Conservation (phyloP, 2,113 vertebrate species). For the Ciconia boyciana region DNA sequence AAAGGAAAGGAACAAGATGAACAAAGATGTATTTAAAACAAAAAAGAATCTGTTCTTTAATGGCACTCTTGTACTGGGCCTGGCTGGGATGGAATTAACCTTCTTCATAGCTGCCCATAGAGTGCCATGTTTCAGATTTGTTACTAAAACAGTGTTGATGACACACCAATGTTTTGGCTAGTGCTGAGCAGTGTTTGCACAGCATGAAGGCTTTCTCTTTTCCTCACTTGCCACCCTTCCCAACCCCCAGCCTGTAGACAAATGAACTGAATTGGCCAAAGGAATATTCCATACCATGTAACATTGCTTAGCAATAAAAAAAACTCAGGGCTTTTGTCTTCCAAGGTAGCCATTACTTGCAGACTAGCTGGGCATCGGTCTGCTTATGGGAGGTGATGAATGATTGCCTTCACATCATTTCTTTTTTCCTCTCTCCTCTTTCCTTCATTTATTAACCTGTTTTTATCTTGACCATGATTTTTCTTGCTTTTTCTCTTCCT, state of each 20-base stretch:
- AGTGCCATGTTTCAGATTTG: background rate
- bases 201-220: background rate
- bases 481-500: background rate
- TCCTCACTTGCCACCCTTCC: background rate
- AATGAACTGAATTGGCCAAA: background rate
- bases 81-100: background rate
- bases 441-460: background rate
- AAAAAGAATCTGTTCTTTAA: background rate
- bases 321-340: background rate
- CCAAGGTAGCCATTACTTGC: rapidly evolving
- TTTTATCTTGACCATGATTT: background rate
- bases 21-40: background rate
- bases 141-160: background rate
- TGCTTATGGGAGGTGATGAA: background rate
- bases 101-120: background rate
- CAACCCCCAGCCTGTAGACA: background rate
- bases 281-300: background rate
- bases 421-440: background rate
- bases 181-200: background rate
- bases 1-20: background rate
- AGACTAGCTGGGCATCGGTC: background rate
- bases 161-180: background rate
- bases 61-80: background rate
- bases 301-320: background rate
- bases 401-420: background rate